phyloP scores from a whole-genome alignment of 2,797 vertebrate genomes.

The Chelonia mydas region DNA sequence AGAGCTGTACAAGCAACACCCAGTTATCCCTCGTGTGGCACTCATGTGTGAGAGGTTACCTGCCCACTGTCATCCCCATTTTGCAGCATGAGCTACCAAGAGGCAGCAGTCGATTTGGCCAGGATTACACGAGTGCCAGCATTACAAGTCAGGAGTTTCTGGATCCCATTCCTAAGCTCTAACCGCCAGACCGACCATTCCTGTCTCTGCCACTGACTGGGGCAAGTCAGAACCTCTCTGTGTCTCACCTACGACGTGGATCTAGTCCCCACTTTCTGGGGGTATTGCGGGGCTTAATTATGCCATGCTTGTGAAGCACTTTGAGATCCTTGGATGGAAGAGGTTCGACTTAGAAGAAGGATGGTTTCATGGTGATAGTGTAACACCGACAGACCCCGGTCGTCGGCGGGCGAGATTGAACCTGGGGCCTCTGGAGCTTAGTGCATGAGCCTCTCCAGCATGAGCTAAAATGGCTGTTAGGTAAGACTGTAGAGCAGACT shows the following conservation, averaged over 20 bases:
- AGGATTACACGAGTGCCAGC: too few relatives aligned
- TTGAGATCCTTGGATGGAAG: background rate
- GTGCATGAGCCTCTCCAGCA: too few relatives aligned
- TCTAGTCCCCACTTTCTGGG: too few relatives aligned
- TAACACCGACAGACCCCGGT: too few relatives aligned
- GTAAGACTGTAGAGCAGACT: too few relatives aligned
- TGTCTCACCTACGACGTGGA: background rate
- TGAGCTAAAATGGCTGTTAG: too few relatives aligned
- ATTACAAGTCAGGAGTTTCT: background rate
- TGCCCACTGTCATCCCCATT: background rate
- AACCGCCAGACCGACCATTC: background rate
- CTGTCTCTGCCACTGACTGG: background rate
- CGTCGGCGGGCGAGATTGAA: too few relatives aligned
- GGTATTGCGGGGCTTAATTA: rapidly evolving
- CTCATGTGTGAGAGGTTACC: too few relatives aligned
- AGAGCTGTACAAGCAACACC: too few relatives aligned
- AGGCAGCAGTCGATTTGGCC: too few relatives aligned
- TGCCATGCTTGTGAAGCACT: background rate
- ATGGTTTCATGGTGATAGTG: background rate
- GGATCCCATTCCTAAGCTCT: background rate
- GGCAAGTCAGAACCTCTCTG: background rate
- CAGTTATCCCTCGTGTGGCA: too few relatives aligned
- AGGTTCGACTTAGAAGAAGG: background rate
- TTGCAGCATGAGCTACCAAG: background rate
- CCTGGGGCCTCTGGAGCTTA: too few relatives aligned